Conservation (phyloP, 1,140 invertebrate genomes). For the Diabrotica virgifera region DNA sequence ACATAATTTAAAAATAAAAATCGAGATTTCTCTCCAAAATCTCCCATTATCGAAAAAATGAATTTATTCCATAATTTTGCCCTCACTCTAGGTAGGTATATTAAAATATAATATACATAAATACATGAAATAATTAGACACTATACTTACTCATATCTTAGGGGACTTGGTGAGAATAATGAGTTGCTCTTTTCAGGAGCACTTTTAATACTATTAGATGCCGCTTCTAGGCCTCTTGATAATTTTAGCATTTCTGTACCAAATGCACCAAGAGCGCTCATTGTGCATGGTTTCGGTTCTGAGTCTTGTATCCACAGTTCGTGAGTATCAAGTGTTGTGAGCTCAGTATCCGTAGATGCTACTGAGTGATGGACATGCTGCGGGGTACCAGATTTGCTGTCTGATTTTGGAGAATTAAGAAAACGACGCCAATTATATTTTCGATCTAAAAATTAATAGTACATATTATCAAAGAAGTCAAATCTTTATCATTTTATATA, state of each 20-base stretch:
- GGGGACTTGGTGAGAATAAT: neutral
- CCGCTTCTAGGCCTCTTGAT: conserved; percentile 68
- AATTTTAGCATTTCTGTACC: conserved; percentile 79
- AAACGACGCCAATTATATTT: conserved; percentile 62
- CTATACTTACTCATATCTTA: neutral
- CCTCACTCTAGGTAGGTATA: no score
- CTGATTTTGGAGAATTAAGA: conserved; percentile 47
- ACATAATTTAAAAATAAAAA: no score
- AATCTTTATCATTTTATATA: no score
- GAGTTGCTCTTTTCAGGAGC: neutral
- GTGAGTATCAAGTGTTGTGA: conserved; percentile 74
- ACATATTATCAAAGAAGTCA: no score
- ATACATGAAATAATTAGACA: no score
- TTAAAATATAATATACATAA: no score
- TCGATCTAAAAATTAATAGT: conserved; percentile 52
- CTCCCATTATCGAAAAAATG: no score
- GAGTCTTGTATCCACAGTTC: conserved; percentile 77
- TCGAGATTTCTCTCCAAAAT: no score
- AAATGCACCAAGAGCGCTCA: conserved; percentile 78
- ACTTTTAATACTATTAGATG: conserved; percentile 38
- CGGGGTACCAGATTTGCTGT: conserved; percentile 56
- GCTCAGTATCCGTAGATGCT: conserved; percentile 75
- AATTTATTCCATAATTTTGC: no score
- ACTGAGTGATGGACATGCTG: conserved; percentile 64
- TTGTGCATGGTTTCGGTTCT: conserved; percentile 73